Base-by-base conservation (phyloP, 2,888 invertebrate species). In the Eupithecia vulgata region DNA sequence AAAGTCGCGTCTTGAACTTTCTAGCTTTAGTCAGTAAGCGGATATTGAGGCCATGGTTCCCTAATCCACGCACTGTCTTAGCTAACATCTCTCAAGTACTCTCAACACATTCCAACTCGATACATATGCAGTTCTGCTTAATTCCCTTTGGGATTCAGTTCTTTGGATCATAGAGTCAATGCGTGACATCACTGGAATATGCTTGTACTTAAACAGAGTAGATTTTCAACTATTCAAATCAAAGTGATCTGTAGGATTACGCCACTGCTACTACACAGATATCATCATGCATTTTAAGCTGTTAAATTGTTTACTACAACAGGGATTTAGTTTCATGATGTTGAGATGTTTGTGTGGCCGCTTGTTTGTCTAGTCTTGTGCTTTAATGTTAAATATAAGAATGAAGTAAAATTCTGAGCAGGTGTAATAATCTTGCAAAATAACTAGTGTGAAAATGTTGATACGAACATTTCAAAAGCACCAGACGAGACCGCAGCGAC, bases 21-120 rank as follows among this genome's bases (percentile, higher is more conserved):
- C 61, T 30, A 34, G 68, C 77, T 80, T 72, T 79, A 83, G 13
- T n/a, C 48, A 21, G 82, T 78, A 79, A 82, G 77, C 80, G 73
- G 74, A 61, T 81, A 78, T 79, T 78, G 78, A 79, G 73, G 17
- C 68, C 78, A 81, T 79, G 82, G 78, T 81, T 80, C 79, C 78
- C 78, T 85, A 83, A 85, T 84, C 83, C 84, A 80, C 78, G 78
- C 80, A 61, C 76, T 69, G 80, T 74, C 75, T 74, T 68, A 73
- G 67, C 71, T 73, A 65, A 67, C 76, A 75, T 77, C 79, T 73
- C 77, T n/a, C n/a, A n/a, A n/a, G n/a, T n/a, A n/a, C n/a, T n/a
- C n/a, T 71, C 72, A 48, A 34, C 67, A 67, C 74, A 75, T 76
- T 77, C 72, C 76, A 68, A 73, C 79, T 82, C 77, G 73, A 81